Conservation (phyloP, 1,140 invertebrate species). For the Vollenhovia emeryi region DNA sequence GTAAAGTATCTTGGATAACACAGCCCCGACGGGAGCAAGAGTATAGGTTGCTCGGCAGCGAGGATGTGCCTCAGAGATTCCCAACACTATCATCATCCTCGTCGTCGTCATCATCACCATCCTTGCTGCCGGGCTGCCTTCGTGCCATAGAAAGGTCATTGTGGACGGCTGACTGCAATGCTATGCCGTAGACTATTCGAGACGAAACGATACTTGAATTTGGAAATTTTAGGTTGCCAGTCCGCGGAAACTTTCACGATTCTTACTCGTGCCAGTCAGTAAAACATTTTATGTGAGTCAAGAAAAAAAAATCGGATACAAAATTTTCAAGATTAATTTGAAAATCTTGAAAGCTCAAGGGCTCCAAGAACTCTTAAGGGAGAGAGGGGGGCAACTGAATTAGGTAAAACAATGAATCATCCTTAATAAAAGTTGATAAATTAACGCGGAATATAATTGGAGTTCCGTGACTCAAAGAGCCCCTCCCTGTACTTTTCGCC, state of each 20-base stretch:
- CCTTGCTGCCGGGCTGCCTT: slow-evolving; percentile 48
- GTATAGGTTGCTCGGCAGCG: slow-evolving; percentile 74
- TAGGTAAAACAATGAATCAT: no score
- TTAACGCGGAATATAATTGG: no score
- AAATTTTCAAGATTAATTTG: no score
- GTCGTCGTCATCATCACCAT: slow-evolving; percentile 52
- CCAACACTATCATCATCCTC: slow-evolving; percentile 69
- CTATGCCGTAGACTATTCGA: not conserved
- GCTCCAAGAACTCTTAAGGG: no score
- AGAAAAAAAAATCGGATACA: no score
- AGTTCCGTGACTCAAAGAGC: no score
- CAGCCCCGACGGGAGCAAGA: slow-evolving; percentile 63
- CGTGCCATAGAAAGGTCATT: slow-evolving; percentile 66
- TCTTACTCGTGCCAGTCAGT: not conserved
- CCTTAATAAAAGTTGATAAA: no score
- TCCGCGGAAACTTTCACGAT: not conserved
- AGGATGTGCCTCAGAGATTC: slow-evolving; percentile 72
- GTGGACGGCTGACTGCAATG: slow-evolving; percentile 18
- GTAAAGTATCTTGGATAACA: slow-evolving; percentile 84
- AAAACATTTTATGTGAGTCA: not conserved
- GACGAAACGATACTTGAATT: not conserved
- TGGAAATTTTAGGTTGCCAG: not conserved
- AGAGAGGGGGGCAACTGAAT: no score
- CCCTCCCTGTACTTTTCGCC: not conserved
- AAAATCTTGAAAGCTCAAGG: no score